These are phyloP conservation scores for Pachycephala philippinensis DNA, from an alignment of 2,113 vertebrate genomes.

Conservation along the genomic window DNA sequence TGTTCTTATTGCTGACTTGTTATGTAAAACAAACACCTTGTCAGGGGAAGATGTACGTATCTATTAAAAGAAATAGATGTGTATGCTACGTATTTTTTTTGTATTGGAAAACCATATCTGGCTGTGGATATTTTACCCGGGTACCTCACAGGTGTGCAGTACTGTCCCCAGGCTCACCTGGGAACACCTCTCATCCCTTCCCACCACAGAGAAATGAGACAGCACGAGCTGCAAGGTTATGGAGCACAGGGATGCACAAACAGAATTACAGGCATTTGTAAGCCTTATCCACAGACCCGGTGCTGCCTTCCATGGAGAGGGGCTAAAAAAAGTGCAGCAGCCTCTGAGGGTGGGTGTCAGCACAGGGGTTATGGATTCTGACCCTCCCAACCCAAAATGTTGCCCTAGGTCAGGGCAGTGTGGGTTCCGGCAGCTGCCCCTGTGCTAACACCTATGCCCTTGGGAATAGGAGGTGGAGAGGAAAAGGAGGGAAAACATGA, in stretches of 20 bases:
- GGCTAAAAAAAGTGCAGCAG: neutral
- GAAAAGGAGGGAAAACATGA: neutral
- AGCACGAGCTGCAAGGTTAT: neutral
- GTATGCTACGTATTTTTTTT: neutral
- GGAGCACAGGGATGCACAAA: neutral
- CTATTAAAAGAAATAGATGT: neutral
- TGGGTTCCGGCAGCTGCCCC: neutral
- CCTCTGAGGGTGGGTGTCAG: neutral
- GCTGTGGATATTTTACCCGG: neutral
- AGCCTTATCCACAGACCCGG: fast-evolving
- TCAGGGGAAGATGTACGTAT: neutral
- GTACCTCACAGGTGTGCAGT: neutral
- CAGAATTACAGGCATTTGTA: neutral
- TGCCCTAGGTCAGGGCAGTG: neutral
- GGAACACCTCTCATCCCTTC: neutral
- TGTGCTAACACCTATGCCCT: neutral
- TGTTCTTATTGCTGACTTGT: neutral
- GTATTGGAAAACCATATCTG: neutral
- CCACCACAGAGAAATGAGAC: neutral
- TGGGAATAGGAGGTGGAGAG: neutral
- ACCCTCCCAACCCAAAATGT: neutral
- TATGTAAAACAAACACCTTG: neutral
- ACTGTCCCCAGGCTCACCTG: neutral
- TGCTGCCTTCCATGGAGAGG: neutral
- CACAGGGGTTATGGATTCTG: neutral